Conservation (phyloP, 2,797 vertebrate species). For the Micropoecilia bifurca region DNA sequence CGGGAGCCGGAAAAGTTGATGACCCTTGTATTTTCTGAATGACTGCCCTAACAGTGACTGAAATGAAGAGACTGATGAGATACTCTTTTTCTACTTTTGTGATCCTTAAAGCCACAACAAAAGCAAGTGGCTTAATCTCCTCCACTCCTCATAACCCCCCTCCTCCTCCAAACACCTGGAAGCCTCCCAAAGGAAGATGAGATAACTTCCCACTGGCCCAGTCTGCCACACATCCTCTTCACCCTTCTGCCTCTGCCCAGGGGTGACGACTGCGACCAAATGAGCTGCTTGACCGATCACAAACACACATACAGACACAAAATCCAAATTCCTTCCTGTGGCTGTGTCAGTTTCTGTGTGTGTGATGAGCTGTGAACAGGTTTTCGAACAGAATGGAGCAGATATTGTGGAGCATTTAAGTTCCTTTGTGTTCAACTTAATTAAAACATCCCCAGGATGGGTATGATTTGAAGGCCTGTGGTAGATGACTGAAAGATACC, state of each 20-base stretch:
- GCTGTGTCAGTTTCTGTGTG: slow-evolving; percentile 53
- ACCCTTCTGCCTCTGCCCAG: slow-evolving; percentile 34
- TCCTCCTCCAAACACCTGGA: slow-evolving; percentile 57
- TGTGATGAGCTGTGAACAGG: slow-evolving; percentile 70
- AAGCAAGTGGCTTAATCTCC: slow-evolving; percentile 76
- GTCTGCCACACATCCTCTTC: slow-evolving; percentile 55
- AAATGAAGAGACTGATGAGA: slow-evolving; percentile 35
- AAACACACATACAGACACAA: slow-evolving; percentile 38
- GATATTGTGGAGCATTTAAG: slow-evolving; percentile 68
- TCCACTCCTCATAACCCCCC: slow-evolving; percentile 55
- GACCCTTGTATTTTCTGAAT: slow-evolving; percentile 45
- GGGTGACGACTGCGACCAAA: slow-evolving; percentile 61
- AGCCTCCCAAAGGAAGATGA: slow-evolving; percentile 72
- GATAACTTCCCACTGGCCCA: slow-evolving; percentile 70
- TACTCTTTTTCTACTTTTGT: slow-evolving; percentile 40
- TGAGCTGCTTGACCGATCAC: slow-evolving; percentile 65
- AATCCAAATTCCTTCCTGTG: slow-evolving; percentile 53
- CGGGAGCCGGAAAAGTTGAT: slow-evolving; percentile 43
- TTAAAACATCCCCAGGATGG: not conserved
- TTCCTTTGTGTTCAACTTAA: slow-evolving; percentile 51
- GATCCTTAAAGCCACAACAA: slow-evolving; percentile 70
- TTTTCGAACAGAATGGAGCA: slow-evolving; percentile 32
- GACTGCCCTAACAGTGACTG: slow-evolving; percentile 25
- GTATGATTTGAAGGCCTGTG: not conserved
- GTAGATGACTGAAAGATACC: not conserved